Percentiles rank a stretch among this genome's conserved stretches.
These are phyloP conservation scores for Caenorhabditis japonica DNA, from an alignment of 2,888 invertebrate genomes.

Conservation along the genomic window DNA sequence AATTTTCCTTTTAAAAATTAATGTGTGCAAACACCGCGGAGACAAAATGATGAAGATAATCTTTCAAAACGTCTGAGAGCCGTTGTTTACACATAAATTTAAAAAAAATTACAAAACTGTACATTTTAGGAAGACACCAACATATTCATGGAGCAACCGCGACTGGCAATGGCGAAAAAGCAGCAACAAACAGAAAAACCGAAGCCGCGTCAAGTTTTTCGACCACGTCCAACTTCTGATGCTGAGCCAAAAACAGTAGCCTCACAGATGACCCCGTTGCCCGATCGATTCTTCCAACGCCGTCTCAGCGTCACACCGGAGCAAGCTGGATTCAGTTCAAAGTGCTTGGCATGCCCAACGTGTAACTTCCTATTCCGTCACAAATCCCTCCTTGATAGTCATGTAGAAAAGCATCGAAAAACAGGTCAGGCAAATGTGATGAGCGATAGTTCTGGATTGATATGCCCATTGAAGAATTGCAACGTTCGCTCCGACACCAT, in stretches of 20 bases:
- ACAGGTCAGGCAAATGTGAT: not conserved
- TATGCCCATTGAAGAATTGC: conserved; percentile 34
- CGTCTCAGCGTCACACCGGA: conserved; percentile 6
- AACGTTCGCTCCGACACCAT: conserved; percentile 38
- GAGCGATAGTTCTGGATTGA: not conserved
- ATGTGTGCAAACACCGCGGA: too few species aligned
- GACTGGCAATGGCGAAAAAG: too few species aligned
- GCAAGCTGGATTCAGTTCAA: conserved; percentile 22
- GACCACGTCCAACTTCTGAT: not conserved
- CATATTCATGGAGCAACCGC: too few species aligned
- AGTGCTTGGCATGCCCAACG: conserved; percentile 1
- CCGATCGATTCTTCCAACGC: conserved; percentile 16
- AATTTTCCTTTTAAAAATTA: too few species aligned
- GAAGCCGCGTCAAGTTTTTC: not conserved
- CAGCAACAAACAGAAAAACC: not conserved
- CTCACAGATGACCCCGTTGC: conserved; percentile 17
- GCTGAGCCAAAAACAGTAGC: not conserved
- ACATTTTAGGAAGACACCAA: too few species aligned
- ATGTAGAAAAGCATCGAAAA: conserved; percentile 12
- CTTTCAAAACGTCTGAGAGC: too few species aligned
- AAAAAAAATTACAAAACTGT: too few species aligned
- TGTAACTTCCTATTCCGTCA: conserved; percentile 15
- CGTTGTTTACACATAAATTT: too few species aligned
- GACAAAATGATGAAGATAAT: too few species aligned
- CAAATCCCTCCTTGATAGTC: conserved; percentile 1